Evolutionary conservation across 1,140 invertebrate genomes (phyloP).

Genomic region (Mizuhopecten yessoensis): DNA sequence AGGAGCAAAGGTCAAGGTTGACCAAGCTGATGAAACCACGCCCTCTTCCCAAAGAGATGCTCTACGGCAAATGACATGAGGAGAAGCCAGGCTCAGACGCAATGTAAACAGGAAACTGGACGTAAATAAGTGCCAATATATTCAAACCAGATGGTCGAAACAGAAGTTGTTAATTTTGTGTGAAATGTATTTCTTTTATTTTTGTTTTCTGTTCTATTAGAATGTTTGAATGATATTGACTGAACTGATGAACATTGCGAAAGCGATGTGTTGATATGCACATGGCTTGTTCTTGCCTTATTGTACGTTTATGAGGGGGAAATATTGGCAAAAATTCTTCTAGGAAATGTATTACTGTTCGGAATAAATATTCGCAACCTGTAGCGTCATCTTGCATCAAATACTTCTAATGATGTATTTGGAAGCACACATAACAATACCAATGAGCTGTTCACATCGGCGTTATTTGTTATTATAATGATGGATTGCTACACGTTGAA

Average conservation of each 20-base stretch:
- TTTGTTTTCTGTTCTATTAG: background rate
- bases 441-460: background rate
- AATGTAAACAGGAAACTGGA: conserved; percentile 22
- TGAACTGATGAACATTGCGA: background rate
- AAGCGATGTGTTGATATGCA: background rate
- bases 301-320: no score
- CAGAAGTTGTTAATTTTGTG: background rate
- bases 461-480: background rate
- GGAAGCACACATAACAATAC: background rate
- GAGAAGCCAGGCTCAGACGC: conserved; percentile 22
- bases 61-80: conserved; percentile 70
- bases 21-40: conserved; percentile 74
- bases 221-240: background rate
- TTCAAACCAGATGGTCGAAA: background rate
- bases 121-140: background rate
- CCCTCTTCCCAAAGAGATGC: conserved; percentile 76
- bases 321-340: no score
- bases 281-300: background rate
- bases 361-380: background rate
- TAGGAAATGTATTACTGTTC: background rate
- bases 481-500: background rate
- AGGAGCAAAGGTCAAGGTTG: conserved; percentile 69
- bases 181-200: background rate
- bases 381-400: background rate
- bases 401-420: background rate